These are phyloP conservation scores for Ditula angustiorana DNA, from an alignment of 2,888 invertebrate genomes.

Conservation along the genomic window DNA sequence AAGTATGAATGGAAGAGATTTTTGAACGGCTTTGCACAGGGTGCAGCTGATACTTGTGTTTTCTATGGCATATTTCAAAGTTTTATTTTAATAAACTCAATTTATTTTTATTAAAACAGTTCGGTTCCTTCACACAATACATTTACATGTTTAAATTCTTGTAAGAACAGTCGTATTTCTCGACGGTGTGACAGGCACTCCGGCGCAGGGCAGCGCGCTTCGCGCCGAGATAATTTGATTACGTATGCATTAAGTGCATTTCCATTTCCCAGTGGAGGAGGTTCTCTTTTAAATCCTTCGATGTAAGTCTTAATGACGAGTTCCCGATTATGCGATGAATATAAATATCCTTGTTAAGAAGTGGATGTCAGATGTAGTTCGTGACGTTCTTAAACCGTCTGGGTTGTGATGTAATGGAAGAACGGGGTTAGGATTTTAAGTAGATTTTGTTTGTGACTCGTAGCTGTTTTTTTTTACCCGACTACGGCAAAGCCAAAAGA, in stretches of 20 bases:
- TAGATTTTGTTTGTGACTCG: too few relatives aligned
- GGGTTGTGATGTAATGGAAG: not conserved
- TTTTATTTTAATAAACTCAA: too few relatives aligned
- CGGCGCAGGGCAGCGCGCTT: conserved; percentile 31
- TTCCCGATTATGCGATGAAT: conserved; percentile 22
- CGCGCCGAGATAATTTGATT: conserved; percentile 41
- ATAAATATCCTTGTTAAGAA: conserved; percentile 22
- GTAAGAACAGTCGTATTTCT: too few relatives aligned
- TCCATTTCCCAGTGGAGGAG: conserved; percentile 49
- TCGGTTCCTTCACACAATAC: too few relatives aligned
- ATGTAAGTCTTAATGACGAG: conserved; percentile 34
- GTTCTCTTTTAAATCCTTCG: conserved; percentile 36
- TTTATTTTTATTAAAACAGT: too few relatives aligned
- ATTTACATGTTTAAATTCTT: too few relatives aligned
- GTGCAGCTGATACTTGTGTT: too few relatives aligned
- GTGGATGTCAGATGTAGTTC: not conserved
- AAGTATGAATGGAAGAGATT: too few relatives aligned
- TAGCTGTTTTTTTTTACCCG: too few relatives aligned
- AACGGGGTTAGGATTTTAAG: not conserved
- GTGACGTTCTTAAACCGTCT: not conserved
- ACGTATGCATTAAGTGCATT: conserved; percentile 48
- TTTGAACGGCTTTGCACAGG: too few relatives aligned
- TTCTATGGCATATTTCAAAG: too few relatives aligned
- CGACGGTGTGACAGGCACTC: conserved; percentile 41
- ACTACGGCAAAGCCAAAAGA: too few relatives aligned